Evolutionary conservation across 2,797 vertebrate genomes (phyloP).

Genomic region (Pipistrellus pipistrellus): DNA sequence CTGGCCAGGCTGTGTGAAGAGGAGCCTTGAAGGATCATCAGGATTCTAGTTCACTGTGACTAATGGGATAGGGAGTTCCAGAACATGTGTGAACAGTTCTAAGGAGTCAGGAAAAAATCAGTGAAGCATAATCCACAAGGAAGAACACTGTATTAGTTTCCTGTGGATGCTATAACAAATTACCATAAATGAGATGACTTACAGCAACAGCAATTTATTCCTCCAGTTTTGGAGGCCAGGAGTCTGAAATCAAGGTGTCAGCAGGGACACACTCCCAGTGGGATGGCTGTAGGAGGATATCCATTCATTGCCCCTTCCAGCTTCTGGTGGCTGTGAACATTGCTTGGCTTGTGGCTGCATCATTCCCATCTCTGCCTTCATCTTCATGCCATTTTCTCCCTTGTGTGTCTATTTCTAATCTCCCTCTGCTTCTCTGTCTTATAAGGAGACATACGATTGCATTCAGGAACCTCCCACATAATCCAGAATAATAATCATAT

Average conservation of each 20-base stretch:
- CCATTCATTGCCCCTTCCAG: accelerated
- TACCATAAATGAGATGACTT: neutral
- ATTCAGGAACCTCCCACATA: neutral
- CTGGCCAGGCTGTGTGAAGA: neutral
- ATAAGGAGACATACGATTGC: neutral
- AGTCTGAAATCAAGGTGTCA: neutral
- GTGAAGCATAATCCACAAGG: neutral
- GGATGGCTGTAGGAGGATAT: neutral
- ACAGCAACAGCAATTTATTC: neutral
- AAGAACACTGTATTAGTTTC: neutral
- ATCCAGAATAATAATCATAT: neutral
- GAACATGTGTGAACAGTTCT: neutral
- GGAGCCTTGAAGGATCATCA: neutral
- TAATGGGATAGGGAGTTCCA: neutral
- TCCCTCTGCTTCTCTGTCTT: neutral
- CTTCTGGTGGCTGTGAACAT: neutral
- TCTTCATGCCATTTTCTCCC: neutral
- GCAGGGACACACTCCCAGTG: neutral
- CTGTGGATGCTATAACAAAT: neutral
- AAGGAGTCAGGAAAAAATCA: neutral
- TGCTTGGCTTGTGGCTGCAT: neutral
- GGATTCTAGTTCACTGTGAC: neutral
- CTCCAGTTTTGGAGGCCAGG: neutral
- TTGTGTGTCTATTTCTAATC: neutral
- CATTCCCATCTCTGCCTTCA: neutral